Conservation (phyloP, 2,888 invertebrate species). For the Pandemis corylana region DNA sequence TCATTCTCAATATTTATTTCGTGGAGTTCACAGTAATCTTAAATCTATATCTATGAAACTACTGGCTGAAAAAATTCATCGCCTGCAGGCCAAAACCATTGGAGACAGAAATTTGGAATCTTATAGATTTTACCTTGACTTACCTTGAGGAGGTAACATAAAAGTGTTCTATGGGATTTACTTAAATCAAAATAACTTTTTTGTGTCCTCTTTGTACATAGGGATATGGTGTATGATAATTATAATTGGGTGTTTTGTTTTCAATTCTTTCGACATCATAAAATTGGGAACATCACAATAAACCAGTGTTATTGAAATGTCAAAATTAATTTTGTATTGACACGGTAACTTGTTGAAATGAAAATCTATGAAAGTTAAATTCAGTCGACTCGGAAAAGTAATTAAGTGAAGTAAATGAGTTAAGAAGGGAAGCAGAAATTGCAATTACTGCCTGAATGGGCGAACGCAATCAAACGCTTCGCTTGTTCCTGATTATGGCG, state of each 20-base stretch:
- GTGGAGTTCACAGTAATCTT: background rate
- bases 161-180: no score
- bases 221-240: background rate
- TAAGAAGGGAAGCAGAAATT: constrained; percentile 33
- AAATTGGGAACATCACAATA: background rate
- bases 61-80: no score
- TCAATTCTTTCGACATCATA: background rate
- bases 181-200: no score
- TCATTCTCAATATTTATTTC: background rate
- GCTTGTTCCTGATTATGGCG: constrained; percentile 26
- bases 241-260: background rate
- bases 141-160: no score
- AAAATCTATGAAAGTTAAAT: constrained; percentile 24
- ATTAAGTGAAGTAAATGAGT: constrained; percentile 36
- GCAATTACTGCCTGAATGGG: constrained; percentile 42
- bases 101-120: no score
- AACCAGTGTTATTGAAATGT: constrained; percentile 11
- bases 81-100: no score
- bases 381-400: constrained; percentile 28
- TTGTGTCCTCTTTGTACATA: background rate
- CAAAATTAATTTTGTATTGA: constrained; percentile 16
- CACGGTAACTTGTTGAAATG: constrained; percentile 13
- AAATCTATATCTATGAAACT: no score
- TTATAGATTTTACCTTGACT: no score
- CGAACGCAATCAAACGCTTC: constrained; percentile 34